Conservation (phyloP, 2,888 invertebrate species). For the Chymomyza amoena region DNA sequence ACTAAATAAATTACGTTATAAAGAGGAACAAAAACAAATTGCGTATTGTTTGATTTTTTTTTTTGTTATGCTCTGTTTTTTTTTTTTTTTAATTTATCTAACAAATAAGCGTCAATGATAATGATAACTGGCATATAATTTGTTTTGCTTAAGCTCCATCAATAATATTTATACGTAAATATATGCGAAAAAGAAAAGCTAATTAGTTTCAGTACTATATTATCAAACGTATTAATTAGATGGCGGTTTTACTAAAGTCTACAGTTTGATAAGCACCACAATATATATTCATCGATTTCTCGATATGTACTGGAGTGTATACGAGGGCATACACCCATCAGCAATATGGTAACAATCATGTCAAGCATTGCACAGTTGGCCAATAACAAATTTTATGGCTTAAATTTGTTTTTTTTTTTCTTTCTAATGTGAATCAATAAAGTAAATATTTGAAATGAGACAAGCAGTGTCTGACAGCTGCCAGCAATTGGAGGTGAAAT, state of each 20-base stretch:
- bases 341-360: slow-evolving; percentile 38
- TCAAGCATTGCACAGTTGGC: slow-evolving; percentile 5
- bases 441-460: background rate
- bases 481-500: background rate
- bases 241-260: slow-evolving; percentile 9
- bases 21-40: background rate
- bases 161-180: slow-evolving; percentile 13
- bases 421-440: background rate
- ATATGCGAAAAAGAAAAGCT: slow-evolving; percentile 42
- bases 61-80: background rate
- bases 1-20: background rate
- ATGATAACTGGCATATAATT: slow-evolving; percentile 36
- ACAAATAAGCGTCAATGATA: background rate
- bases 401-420: background rate
- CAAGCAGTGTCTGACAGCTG: background rate
- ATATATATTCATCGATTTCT: slow-evolving; percentile 40
- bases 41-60: background rate
- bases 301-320: background rate
- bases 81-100: background rate
- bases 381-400: background rate
- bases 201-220: slow-evolving; percentile 50
- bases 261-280: slow-evolving; percentile 41
- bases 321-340: background rate
- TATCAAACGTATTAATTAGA: slow-evolving; percentile 47
- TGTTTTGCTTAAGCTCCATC: slow-evolving; percentile 40